Base-by-base conservation (phyloP, 2,888 invertebrate species). In the Tipula vernalis region DNA sequence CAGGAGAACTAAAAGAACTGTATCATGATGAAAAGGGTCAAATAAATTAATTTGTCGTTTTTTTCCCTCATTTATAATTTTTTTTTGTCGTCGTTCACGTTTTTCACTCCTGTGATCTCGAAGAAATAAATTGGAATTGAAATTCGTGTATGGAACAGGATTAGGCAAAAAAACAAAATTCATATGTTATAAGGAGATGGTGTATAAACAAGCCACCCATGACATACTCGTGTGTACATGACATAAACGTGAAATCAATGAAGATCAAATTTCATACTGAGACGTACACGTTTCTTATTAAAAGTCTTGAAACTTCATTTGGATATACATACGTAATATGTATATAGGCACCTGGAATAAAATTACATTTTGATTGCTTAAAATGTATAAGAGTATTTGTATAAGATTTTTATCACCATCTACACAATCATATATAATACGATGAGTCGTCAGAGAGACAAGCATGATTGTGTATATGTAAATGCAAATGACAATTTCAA, bases 31-130 rank as follows among this genome's bases (percentile, higher is more conserved):
- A 71, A 71, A 71, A 71, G 71, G 71, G 71, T 71, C 71, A 71
- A 71, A 71, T 71, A 71, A 71, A 71, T 71, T 71, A 71, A 71
- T 71, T 71, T 71, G 71, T 71, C 71, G 71, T 71, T 71, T 71
- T 12, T 71, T 71, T 12, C 28, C 18, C 28, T 15, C 71, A 71
- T 18, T 71, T 28, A 28, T 28, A 28, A 1, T 28, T 28, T 28
- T 71, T 71, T 71, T 28, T 12, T 18, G 28, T 71, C 28, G 3
- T 12, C 8, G 28, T 18, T n/a, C 51, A 57, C 51, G 51, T 71
- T 15, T 51, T 51, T 51, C 51, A 51, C 51, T 71, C 71, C 71
- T 71, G 28, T 71, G 71, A 71, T 71, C 18, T 71, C 28, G 28
- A 28, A 39, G 28, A 71, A 18, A 71, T 10, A 71, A 71, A 71